phyloP scores from a whole-genome alignment of 1,140 invertebrate species.

The Drosophila trapezifrons region DNA sequence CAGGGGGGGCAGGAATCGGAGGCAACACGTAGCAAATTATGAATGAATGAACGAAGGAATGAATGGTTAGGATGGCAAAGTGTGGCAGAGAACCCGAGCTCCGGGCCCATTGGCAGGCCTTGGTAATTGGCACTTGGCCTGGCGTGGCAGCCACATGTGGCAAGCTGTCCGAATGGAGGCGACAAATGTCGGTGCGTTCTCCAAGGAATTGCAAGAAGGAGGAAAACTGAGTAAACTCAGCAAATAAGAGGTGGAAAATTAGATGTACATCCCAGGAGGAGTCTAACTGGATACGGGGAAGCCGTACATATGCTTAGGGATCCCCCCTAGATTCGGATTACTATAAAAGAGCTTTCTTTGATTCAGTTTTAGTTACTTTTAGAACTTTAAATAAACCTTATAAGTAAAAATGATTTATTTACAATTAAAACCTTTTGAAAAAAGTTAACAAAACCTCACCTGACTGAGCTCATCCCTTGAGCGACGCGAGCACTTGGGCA shows the following conservation, averaged over 20 bases:
- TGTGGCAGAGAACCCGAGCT: neutral
- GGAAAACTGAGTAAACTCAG: constrained; percentile 7
- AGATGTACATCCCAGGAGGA: constrained; percentile 12
- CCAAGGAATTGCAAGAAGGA: constrained; percentile 19
- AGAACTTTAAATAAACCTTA: too few species aligned
- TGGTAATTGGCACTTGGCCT: constrained; percentile 69
- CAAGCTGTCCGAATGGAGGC: constrained; percentile 8
- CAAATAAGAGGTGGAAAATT: constrained; percentile 11
- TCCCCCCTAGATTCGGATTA: neutral
- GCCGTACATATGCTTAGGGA: neutral
- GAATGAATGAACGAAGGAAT: constrained; percentile 59
- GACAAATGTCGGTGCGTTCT: constrained; percentile 25
- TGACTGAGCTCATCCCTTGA: constrained; percentile 84
- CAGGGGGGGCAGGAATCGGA: constrained; percentile 14
- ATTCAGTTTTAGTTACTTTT: too few species aligned
- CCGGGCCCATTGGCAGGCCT: constrained; percentile 47
- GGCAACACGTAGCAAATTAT: constrained; percentile 81
- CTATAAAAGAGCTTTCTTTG: too few species aligned
- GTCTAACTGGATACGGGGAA: neutral
- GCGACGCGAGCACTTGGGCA: constrained; percentile 77
- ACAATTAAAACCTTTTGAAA: too few species aligned
- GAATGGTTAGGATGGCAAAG: constrained; percentile 31
- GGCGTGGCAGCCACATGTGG: constrained; percentile 35
- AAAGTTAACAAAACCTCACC: constrained; percentile 50
- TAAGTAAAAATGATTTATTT: too few species aligned